Base-by-base conservation (phyloP, 1,140 invertebrate genomes). In the Arion vulgaris region DNA sequence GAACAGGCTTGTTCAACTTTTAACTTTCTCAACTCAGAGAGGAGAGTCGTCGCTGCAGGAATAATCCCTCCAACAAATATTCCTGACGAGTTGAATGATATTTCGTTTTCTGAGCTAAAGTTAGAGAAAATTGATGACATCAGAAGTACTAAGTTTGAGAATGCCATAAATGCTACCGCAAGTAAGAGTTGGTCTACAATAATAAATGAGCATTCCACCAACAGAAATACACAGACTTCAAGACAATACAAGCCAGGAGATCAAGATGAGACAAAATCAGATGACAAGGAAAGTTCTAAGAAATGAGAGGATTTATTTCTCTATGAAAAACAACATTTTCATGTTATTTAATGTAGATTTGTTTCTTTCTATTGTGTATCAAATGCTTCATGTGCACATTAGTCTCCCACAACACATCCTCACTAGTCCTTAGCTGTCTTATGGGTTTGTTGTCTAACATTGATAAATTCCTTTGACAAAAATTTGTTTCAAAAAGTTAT, bases 21-120 rank as follows among this genome's bases (percentile, higher is more conserved):
- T 89, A 98, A 98, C 92, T 98, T 96, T 88, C 88, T 97, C 5
- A 95, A 95, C 89, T 92, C 94, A 1, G 97, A 98, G 89, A 92
- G 93, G 17, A 93, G 96, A 84, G 95, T 94, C 90, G 95, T 96
- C 36, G 96, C 95, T 7, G 96, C 94, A 45, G 96, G 95, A 17
- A 88, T 98, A 0, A 94, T 97, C 84, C 96, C 97, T 9, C 96
- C 96, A 0, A 51, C 1, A 34, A 23, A 73, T 66, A 66, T 66
- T 1, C 62, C 62, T 2, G 17, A 66, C 0, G 51, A 57, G 51
- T 1, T 7, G 11, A 17, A 7, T 66, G 62, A 66, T 34, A 28
- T 32, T 7, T 28, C 62, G 1, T 7, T 66, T n/a, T 32, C 62
- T 0, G 17, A 32, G n/a, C 62, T 66, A 7, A 32, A 66, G n/a